These are phyloP conservation scores for Gari tellinella DNA, from an alignment of 2,888 invertebrate genomes.

Conservation along the genomic window DNA sequence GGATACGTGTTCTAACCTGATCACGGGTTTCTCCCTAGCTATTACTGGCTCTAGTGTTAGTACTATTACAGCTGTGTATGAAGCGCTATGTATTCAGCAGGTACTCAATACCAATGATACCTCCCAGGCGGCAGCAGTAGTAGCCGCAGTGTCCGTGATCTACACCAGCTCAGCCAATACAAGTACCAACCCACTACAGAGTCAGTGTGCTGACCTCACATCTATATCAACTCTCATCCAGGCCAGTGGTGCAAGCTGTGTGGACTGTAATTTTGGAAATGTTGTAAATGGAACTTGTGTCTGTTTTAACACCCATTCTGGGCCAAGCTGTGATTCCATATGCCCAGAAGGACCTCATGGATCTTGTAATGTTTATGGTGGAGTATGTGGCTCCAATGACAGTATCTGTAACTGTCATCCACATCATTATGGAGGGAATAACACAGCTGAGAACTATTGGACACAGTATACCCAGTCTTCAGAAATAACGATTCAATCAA, in stretches of 20 bases:
- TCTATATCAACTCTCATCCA: slow-evolving; percentile 35
- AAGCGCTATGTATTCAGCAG: slow-evolving; percentile 54
- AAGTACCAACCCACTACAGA: slow-evolving; percentile 33
- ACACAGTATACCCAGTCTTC: slow-evolving; percentile 34
- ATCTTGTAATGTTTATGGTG: slow-evolving; percentile 58
- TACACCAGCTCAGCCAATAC: slow-evolving; percentile 32
- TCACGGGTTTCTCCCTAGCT: slow-evolving; percentile 32
- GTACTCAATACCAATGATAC: slow-evolving; percentile 43
- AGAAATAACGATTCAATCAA: slow-evolving; percentile 9
- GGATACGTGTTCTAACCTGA: slow-evolving; percentile 42
- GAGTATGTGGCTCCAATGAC: slow-evolving; percentile 47
- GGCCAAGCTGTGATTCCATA: slow-evolving; percentile 50
- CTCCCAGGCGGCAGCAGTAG: slow-evolving; percentile 48
- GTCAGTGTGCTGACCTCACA: slow-evolving; percentile 30
- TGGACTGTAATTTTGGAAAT: slow-evolving; percentile 61
- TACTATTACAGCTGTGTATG: slow-evolving; percentile 23
- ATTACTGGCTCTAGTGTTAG: slow-evolving; percentile 30
- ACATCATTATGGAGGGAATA: slow-evolving; percentile 48
- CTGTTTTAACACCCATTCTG: slow-evolving; percentile 65
- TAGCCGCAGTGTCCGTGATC: slow-evolving; percentile 42
- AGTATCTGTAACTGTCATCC: slow-evolving; percentile 63
- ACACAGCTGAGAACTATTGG: slow-evolving; percentile 58
- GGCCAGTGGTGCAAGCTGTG: slow-evolving; percentile 52
- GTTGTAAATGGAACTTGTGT: slow-evolving; percentile 43
- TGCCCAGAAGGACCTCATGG: slow-evolving; percentile 61